A percentile compares a stretch with the other conserved stretches of the same genome.
These are phyloP conservation scores for Xanthorhoe designata DNA, from an alignment of 2,888 invertebrate species.

Conservation along the genomic window DNA sequence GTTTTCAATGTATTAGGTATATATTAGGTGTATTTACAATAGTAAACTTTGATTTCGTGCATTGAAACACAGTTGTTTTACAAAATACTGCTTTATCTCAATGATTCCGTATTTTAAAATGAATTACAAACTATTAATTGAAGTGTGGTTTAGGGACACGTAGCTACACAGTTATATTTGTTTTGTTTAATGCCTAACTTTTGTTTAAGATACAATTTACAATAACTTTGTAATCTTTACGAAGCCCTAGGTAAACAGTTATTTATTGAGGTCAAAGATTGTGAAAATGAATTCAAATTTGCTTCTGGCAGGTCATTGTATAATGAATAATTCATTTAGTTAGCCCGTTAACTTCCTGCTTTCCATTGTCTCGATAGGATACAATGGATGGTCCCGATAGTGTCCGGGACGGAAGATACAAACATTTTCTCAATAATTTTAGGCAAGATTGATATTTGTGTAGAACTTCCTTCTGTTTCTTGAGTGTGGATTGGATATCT, in stretches of 20 bases:
- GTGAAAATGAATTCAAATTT: conserved; percentile 55
- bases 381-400: conserved; percentile 48
- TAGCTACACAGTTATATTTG: too few relatives aligned
- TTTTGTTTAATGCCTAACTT: too few relatives aligned
- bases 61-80: neutral
- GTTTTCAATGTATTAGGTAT: neutral
- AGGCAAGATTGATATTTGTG: neutral
- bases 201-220: too few relatives aligned
- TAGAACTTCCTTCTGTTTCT: conserved; percentile 1
- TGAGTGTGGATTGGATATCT: neutral
- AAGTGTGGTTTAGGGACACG: too few relatives aligned
- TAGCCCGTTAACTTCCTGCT: conserved; percentile 55
- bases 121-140: neutral
- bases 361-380: conserved; percentile 48
- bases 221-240: conserved; percentile 7
- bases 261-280: conserved; percentile 40
- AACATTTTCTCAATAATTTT: conserved; percentile 25
- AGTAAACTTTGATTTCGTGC: neutral
- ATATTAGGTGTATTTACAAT: neutral
- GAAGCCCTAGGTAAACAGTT: conserved; percentile 11
- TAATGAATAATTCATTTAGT: conserved; percentile 60
- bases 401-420: conserved; percentile 37
- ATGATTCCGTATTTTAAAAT: neutral
- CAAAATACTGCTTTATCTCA: neutral
- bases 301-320: conserved; percentile 55